Percentiles rank a stretch among this genome's conserved stretches.
Evolutionary conservation across 1,140 invertebrate species (phyloP).

Genomic region (Drosophila funebris): DNA sequence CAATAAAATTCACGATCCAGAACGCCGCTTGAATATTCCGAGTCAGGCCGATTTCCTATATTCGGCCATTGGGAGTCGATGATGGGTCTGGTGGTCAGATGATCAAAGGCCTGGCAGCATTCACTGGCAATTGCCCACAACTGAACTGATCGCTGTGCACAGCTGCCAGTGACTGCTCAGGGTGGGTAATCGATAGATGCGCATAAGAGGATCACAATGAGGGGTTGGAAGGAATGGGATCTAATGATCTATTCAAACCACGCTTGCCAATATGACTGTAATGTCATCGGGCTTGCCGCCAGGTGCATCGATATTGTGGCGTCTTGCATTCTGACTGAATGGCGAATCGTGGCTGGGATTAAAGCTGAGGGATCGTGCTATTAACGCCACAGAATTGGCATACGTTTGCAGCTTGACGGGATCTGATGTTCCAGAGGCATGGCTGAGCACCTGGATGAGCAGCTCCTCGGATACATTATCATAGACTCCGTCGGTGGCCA

Average conservation of each 20-base stretch:
- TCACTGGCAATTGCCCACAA: slow-evolving; percentile 34
- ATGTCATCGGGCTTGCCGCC: slow-evolving; percentile 99
- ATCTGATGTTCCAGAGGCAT: slow-evolving; percentile 87
- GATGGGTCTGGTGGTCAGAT: neutral
- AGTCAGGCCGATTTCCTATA: no score
- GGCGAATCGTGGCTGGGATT: slow-evolving; percentile 97
- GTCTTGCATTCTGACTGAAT: slow-evolving; percentile 95
- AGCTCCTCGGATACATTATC: slow-evolving; percentile 97
- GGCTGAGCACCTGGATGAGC: slow-evolving; percentile 84
- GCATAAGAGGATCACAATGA: no score
- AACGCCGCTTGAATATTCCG: no score
- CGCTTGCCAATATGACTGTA: slow-evolving; percentile 95
- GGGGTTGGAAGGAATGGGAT: no score
- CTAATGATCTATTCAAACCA: slow-evolving; percentile 83
- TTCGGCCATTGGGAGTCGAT: no score
- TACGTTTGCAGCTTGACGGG: slow-evolving; percentile 91
- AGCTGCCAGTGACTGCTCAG: slow-evolving; percentile 24
- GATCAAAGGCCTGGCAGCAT: neutral
- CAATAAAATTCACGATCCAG: no score
- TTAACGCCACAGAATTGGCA: slow-evolving; percentile 96
- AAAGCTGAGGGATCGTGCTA: slow-evolving; percentile 96
- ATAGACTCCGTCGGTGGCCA: slow-evolving; percentile 98
- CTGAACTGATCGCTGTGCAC: slow-evolving; percentile 6
- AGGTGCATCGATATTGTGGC: slow-evolving; percentile 94
- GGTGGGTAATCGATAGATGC: neutral